phyloP scores from a whole-genome alignment of 2,797 vertebrate genomes.

The Hylomyscus alleni region DNA sequence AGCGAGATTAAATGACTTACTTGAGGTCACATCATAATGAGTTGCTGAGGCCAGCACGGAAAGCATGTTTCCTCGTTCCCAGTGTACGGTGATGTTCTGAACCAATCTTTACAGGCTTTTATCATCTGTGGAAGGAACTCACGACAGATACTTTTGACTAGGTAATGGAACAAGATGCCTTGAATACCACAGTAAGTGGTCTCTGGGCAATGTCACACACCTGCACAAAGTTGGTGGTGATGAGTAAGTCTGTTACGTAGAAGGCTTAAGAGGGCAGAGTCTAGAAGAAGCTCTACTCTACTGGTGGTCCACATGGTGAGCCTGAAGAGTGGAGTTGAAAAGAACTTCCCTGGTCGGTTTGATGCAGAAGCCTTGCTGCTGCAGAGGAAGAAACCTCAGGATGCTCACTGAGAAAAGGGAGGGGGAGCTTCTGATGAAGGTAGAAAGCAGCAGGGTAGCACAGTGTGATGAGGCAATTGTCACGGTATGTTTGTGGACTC shows the following conservation, averaged over 20 bases:
- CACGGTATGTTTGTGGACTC: rapidly evolving
- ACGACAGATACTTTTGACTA: not conserved
- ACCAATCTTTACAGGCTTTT: not conserved
- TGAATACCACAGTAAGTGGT: too few species aligned
- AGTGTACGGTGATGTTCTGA: not conserved
- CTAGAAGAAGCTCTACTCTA: rapidly evolving
- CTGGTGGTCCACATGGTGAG: not conserved
- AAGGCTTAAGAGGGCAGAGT: not conserved
- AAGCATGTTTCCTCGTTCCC: not conserved
- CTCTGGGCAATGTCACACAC: rapidly evolving
- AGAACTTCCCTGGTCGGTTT: too few species aligned
- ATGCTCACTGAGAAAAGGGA: not conserved
- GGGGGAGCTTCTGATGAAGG: rapidly evolving
- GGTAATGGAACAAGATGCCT: not conserved
- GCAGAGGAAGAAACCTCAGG: not conserved
- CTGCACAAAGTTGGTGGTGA: not conserved
- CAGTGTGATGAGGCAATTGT: rapidly evolving
- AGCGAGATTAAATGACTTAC: not conserved
- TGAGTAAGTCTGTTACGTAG: rapidly evolving
- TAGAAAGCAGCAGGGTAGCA: rapidly evolving
- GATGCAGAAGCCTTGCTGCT: rapidly evolving
- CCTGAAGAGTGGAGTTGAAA: not conserved
- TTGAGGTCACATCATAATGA: not conserved
- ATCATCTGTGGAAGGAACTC: not conserved
- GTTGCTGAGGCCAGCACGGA: not conserved